Evolutionary conservation across 2,113 vertebrate species (phyloP).

Genomic region (Pomatorhinus ruficollis): DNA sequence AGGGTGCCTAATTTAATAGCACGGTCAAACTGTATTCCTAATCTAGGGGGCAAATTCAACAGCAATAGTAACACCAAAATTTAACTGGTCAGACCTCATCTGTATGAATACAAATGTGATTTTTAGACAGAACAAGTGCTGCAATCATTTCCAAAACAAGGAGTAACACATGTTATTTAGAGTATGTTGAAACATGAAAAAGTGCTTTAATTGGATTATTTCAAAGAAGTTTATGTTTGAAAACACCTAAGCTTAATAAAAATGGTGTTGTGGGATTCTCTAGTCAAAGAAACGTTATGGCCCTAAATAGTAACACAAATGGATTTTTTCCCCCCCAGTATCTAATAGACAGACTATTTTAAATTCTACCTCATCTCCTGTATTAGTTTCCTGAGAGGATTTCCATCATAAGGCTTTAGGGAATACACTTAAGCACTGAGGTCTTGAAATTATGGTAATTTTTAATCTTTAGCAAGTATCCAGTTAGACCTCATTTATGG

Average conservation of each 20-base stretch:
- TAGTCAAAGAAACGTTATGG: neutral
- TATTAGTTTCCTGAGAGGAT: slow-evolving; percentile 3
- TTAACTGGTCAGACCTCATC: neutral
- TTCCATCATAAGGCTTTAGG: neutral
- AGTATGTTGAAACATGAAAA: neutral
- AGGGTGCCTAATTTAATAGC: neutral
- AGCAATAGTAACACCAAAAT: neutral
- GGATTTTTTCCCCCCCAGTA: neutral
- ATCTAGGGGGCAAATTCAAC: neutral
- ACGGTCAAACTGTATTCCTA: neutral
- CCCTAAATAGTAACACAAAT: neutral
- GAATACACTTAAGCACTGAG: neutral
- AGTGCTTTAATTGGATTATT: neutral
- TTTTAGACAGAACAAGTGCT: neutral
- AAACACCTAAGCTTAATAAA: neutral
- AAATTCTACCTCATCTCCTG: neutral
- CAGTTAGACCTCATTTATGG: neutral
- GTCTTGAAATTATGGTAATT: neutral
- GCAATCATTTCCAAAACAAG: neutral
- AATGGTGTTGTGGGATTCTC: neutral
- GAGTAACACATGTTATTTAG: neutral
- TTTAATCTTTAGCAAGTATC: neutral
- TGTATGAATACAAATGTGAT: neutral
- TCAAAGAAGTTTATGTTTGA: slow-evolving; percentile 3
- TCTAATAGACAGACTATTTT: neutral